Base-by-base conservation (phyloP, 2,797 vertebrate genomes). In the Dallia pectoralis region DNA sequence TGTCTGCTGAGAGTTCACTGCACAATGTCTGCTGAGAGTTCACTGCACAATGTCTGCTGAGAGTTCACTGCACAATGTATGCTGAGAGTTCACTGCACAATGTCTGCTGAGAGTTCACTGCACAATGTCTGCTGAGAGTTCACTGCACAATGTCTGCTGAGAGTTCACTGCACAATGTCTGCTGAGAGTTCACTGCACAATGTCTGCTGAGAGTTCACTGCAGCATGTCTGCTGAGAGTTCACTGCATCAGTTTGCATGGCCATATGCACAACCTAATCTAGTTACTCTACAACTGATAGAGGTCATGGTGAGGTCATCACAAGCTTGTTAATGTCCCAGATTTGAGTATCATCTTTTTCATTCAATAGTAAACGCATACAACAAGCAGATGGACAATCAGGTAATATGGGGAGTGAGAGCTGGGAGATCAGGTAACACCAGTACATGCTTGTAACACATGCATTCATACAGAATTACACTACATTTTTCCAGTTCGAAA, bases 391-490 rank as follows among this genome's bases (percentile, higher is more conserved):
- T 77, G 72, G 76, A 79, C 87, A 88, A 90, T 86, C 88, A 87
- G 89, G 84, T 53, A 74, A 89, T 85, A 84, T 83, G 79, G 72
- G 75, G 77, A 82, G 84, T 67, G 72, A 74, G 64, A 71, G 76
- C 66, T 67, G 73, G 81, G 86, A 81, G 81, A 85, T 78, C 15
- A 89, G 76, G 65, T 19, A 83, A 61, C n/a, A 56, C 48, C 86
- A 74, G 75, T 67, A 82, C 89, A 91, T 90, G 90, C 89, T 85
- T 87, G 81, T 63, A 84, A 82, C 82, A 85, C 81, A 76, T 79
- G 65, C 65, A n/a, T 67, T 40, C n/a, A n/a, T 40, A 66, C 11
- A n/a, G 22, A 2, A n/a, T 18, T 29, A 63, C 27, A 63, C 62
- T 30, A 27, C 29, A 62, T 62, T 27, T 32, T 62, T 62, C 29